Evolutionary conservation across 1,140 invertebrate species (phyloP).

Genomic region (Uloborus diversus): DNA sequence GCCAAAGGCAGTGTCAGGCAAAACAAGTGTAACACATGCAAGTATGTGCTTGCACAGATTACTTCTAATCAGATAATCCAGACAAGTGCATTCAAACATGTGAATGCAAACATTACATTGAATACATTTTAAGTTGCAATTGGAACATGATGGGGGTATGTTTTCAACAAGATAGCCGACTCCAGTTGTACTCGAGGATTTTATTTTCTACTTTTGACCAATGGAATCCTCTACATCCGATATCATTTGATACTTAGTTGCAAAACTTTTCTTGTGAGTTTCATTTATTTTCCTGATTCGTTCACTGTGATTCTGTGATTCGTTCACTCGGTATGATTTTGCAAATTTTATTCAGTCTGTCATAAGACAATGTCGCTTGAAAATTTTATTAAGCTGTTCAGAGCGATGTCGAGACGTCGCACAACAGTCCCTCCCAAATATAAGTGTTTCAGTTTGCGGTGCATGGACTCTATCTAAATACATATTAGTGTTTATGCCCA

Average conservation of each 20-base stretch:
- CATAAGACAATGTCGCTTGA: conserved; percentile 70
- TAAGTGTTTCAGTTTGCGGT: conserved; percentile 10
- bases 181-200: too few relatives aligned
- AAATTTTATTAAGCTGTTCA: conserved; percentile 62
- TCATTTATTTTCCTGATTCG: not conserved
- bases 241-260: not conserved
- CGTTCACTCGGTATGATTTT: not conserved
- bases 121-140: not conserved
- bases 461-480: conserved; percentile 36
- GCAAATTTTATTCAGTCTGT: conserved; percentile 65
- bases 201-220: not conserved
- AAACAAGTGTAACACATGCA: not conserved
- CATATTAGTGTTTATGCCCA: conserved; percentile 37
- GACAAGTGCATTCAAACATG: conserved; percentile 12
- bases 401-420: conserved; percentile 7
- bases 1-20: not conserved
- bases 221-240: not conserved
- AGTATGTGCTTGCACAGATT: conserved; percentile 39
- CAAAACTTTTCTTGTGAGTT: not conserved
- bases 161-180: conserved; percentile 3
- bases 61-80: not conserved
- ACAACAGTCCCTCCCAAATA: conserved; percentile 22
- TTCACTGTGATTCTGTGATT: not conserved
- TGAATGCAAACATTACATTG: not conserved
- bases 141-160: not conserved